These are phyloP conservation scores for Sandelia bainsii DNA, from an alignment of 2,797 vertebrate species.

Conservation along the genomic window DNA sequence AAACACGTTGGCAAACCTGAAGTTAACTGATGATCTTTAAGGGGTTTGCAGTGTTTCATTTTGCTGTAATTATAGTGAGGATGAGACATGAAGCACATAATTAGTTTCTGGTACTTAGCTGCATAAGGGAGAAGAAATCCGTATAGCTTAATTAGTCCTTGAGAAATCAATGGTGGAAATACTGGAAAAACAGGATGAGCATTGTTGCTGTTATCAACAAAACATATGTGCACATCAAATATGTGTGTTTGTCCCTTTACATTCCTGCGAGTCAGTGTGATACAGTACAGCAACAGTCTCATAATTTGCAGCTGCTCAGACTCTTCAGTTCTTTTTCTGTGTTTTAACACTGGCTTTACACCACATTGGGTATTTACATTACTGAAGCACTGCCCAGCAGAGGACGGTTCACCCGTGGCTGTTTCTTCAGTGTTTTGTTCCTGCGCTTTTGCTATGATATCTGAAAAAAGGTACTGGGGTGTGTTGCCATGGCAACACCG, in stretches of 20 bases:
- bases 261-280: slow-evolving; percentile 25
- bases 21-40: slow-evolving; percentile 71
- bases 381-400: slow-evolving; percentile 47
- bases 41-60: slow-evolving; percentile 71
- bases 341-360: slow-evolving; percentile 6
- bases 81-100: slow-evolving; percentile 78
- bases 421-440: slow-evolving; percentile 71
- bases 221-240: slow-evolving; percentile 46
- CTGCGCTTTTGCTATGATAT: slow-evolving; percentile 75
- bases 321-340: background rate
- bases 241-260: slow-evolving; percentile 5
- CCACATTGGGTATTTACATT: slow-evolving; percentile 48
- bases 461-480: slow-evolving; percentile 72
- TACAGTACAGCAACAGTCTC: slow-evolving; percentile 32
- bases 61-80: slow-evolving; percentile 76
- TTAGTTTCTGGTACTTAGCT: slow-evolving; percentile 78
- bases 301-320: slow-evolving; percentile 27
- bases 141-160: slow-evolving; percentile 77
- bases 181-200: slow-evolving; percentile 30
- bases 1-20: slow-evolving; percentile 52
- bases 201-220: slow-evolving; percentile 64
- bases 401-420: slow-evolving; percentile 52
- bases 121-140: slow-evolving; percentile 64
- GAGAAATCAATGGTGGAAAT: slow-evolving; percentile 75
- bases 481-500: slow-evolving; percentile 84